phyloP scores from a whole-genome alignment of 2,113 vertebrate species.

The Silurus glanis region DNA sequence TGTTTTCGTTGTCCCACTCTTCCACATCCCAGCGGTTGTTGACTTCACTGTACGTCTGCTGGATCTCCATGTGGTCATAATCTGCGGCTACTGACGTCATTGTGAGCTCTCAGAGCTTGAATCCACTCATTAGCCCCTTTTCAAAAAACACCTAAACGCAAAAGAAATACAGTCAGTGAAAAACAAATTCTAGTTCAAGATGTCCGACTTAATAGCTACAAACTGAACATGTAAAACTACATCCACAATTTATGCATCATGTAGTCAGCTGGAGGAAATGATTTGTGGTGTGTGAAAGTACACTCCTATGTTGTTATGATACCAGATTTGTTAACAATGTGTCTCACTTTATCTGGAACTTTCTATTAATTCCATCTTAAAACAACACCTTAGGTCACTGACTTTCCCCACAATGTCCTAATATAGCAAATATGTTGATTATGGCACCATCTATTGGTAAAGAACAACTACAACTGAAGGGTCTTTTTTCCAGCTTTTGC shows the following conservation, averaged over 20 bases:
- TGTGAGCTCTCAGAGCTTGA: conserved; percentile 70
- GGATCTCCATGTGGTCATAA: conserved; percentile 95
- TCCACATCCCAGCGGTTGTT: conserved; percentile 98
- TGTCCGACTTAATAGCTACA: neutral
- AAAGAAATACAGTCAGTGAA: neutral
- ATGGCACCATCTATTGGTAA: conserved; percentile 47
- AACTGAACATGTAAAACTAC: neutral
- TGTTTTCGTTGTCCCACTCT: conserved; percentile 99
- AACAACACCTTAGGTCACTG: neutral
- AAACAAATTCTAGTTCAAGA: neutral
- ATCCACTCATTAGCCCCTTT: conserved; percentile 73
- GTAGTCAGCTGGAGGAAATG: neutral
- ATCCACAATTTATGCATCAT: neutral
- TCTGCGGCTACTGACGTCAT: conserved; percentile 94
- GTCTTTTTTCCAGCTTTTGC: conserved; percentile 1
- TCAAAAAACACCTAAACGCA: conserved; percentile 67
- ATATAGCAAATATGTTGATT: neutral
- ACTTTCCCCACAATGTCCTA: neutral
- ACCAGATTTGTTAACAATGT: neutral
- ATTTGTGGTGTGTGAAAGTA: neutral
- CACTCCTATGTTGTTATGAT: neutral
- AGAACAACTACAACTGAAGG: neutral
- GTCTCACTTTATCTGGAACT: neutral
- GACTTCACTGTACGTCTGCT: conserved; percentile 86
- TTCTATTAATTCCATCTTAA: neutral